phyloP scores from a whole-genome alignment of 1,140 invertebrate species.

The Drosophila pruinosa region DNA sequence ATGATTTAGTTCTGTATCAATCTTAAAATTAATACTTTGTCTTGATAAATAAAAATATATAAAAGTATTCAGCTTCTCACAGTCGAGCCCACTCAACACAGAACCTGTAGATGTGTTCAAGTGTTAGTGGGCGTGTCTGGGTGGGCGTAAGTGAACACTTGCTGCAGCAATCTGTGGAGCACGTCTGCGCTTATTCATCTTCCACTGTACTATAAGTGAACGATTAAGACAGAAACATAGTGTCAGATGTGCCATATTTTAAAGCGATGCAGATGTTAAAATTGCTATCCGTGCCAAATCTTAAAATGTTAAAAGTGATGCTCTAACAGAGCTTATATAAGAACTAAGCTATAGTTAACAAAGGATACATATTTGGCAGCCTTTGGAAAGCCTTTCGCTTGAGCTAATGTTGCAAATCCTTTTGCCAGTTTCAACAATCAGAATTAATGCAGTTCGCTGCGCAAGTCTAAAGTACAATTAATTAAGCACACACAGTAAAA shows the following conservation, averaged over 20 bases:
- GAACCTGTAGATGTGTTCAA: neutral
- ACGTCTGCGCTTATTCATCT: slow-evolving; percentile 29
- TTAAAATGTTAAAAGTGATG: neutral
- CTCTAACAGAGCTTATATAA: neutral
- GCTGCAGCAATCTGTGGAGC: slow-evolving; percentile 25
- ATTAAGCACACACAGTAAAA: slow-evolving; percentile 60
- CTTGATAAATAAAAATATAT: too few species aligned
- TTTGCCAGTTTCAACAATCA: neutral
- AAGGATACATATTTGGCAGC: neutral
- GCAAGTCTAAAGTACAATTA: slow-evolving; percentile 68
- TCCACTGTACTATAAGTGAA: too few species aligned
- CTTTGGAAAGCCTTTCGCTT: neutral
- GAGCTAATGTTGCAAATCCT: slow-evolving; percentile 17
- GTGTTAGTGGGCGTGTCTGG: slow-evolving; percentile 17
- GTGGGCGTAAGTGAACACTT: slow-evolving; percentile 40
- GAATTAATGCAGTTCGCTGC: slow-evolving; percentile 40
- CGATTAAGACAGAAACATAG: slow-evolving; percentile 5
- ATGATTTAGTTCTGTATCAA: too few species aligned
- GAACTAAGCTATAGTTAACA: neutral
- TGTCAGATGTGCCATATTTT: neutral
- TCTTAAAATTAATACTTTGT: too few species aligned
- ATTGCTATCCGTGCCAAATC: neutral
- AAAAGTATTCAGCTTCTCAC: too few species aligned
- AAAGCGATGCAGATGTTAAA: neutral
- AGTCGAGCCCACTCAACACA: neutral